phyloP scores from a whole-genome alignment of 2,113 vertebrate species.

The Sebastes schlegelii region DNA sequence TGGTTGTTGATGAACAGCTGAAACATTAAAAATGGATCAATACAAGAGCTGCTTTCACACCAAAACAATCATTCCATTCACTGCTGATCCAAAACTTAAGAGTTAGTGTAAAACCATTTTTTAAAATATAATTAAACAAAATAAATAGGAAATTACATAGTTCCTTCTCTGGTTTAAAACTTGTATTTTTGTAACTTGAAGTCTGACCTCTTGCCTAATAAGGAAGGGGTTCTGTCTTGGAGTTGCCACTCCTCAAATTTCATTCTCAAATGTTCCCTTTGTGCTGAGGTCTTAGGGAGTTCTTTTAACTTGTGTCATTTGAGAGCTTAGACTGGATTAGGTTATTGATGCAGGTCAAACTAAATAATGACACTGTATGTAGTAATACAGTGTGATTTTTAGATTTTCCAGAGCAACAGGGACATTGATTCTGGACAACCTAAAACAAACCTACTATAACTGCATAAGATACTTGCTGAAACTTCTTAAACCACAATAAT shows the following conservation, averaged over 20 bases:
- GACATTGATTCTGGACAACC: neutral
- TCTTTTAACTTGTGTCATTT: neutral
- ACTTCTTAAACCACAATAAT: too few relatives aligned
- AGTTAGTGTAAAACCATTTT: too few relatives aligned
- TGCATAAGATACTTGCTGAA: too few relatives aligned
- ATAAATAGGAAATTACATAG: too few relatives aligned
- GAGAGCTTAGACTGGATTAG: neutral
- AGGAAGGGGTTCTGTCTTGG: neutral
- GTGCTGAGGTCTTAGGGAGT: neutral
- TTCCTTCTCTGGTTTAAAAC: neutral
- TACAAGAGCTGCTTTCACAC: neutral
- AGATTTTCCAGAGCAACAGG: neutral
- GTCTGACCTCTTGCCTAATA: neutral
- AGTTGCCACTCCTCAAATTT: neutral
- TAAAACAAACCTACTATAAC: too few relatives aligned
- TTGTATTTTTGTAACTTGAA: too few relatives aligned
- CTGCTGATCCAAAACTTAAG: neutral
- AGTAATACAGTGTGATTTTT: neutral
- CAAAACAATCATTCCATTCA: neutral
- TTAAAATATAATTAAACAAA: too few relatives aligned
- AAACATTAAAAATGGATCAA: conserved; percentile 21
- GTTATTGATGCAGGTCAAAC: neutral
- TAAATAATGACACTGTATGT: neutral
- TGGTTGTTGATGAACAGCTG: conserved; percentile 98
- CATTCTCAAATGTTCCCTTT: neutral